Conservation (phyloP, 2,888 invertebrate species). For the Rapana venosa region DNA sequence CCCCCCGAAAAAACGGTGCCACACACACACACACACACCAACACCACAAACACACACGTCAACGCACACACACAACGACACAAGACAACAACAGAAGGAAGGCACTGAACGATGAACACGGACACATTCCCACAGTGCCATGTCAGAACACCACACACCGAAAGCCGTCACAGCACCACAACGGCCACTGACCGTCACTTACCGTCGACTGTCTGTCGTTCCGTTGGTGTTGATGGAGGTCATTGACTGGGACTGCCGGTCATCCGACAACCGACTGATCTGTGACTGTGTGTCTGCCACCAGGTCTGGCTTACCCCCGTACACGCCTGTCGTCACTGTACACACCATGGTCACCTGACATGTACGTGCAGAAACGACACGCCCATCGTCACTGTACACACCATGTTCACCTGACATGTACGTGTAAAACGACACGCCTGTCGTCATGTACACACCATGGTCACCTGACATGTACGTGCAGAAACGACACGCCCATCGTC, state of each 20-base stretch:
- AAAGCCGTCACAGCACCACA: too few species aligned
- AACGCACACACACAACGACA: too few species aligned
- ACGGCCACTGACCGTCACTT: background rate
- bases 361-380: too few species aligned
- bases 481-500: too few species aligned
- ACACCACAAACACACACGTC: too few species aligned
- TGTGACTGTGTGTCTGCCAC: conserved; percentile 62
- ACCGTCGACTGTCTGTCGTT: conserved; percentile 43
- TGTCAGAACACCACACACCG: too few species aligned
- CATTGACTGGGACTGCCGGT: conserved; percentile 30
- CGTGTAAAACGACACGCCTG: background rate
- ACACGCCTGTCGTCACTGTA: conserved; percentile 52
- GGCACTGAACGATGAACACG: too few species aligned
- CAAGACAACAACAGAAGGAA: too few species aligned
- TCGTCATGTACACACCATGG: background rate
- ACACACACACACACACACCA: background rate
- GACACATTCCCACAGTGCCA: too few species aligned
- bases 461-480: background rate
- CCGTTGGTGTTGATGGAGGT: conserved; percentile 44
- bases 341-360: background rate
- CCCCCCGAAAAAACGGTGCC: background rate
- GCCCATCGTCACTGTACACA: too few species aligned
- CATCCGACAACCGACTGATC: background rate
- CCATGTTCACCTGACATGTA: background rate
- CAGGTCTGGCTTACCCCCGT: conserved; percentile 72